Evolutionary conservation across 2,113 vertebrate species (phyloP).

Genomic region (Numida meleagris): DNA sequence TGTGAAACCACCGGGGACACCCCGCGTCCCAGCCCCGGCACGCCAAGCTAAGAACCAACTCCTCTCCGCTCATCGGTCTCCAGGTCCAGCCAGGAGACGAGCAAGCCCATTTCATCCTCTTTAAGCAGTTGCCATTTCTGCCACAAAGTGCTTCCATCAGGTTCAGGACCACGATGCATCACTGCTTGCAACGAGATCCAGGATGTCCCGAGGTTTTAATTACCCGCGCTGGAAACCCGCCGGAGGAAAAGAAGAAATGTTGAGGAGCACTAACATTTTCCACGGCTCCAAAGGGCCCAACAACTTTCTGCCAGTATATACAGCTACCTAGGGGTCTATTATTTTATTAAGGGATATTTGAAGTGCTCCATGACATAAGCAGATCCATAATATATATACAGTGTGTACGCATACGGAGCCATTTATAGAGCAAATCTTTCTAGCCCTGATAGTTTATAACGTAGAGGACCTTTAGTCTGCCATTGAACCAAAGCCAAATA

Average conservation of each 20-base stretch:
- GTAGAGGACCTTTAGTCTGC: constrained; percentile 14
- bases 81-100: neutral
- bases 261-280: constrained; percentile 21
- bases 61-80: neutral
- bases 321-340: constrained; percentile 39
- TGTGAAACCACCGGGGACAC: neutral
- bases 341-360: constrained; percentile 53
- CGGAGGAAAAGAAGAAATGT: neutral
- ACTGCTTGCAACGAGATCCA: neutral
- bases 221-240: neutral
- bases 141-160: neutral
- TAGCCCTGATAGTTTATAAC: constrained; percentile 12
- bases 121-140: neutral
- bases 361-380: constrained; percentile 49
- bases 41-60: neutral
- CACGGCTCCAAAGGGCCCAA: constrained; percentile 20
- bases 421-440: constrained; percentile 35
- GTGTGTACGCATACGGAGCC: neutral
- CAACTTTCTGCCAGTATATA: constrained; percentile 39
- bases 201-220: constrained; percentile 26
- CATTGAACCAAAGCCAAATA: neutral
- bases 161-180: neutral
- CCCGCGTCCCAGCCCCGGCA: neutral
- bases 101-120: neutral
- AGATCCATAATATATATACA: neutral